Base-by-base conservation (phyloP, 1,140 invertebrate genomes). In the Olivierus martensii region DNA sequence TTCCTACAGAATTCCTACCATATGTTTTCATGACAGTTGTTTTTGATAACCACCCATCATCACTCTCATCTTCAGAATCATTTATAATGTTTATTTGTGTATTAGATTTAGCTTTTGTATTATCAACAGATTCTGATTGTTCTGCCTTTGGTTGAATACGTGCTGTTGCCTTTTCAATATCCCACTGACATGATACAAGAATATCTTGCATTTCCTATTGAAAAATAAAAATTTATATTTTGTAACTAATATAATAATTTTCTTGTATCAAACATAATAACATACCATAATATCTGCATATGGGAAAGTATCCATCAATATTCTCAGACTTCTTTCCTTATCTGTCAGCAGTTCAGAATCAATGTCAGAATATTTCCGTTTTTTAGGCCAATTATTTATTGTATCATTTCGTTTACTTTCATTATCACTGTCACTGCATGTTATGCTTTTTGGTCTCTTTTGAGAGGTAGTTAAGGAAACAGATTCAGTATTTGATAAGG, bases 201-300 rank as follows among this genome's bases (percentile, higher is more conserved):
- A 51, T 52, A 50, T 56, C 55, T 49, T 56, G 55, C 34, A 43
- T 45, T 38, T 56, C 54, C 54, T 56, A 15, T 11, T 48, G 35
- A n/a, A 45, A 17, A 46, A 36, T 21, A 41, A 39, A 53, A 41
- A 35, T 35, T 12, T n/a, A 12, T 5, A 5, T 19, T 14, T 2
- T 36, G 18, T 35, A 43, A 17, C 0, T 43, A 18, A 34, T 6
- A n/a, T 6, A 9, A 34, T 12, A 12, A 22, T n/a, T n/a, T 50
- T n/a, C 47, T 47, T 4, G 1, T 11, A 17, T 3, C 17, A n/a
- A 15, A 2, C 44, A 35, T 53, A 49, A 22, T 46, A 42, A 21
- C 19, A n/a, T 42, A 48, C 49, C 52, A 54, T 54, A 6, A 54
- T 54, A 45, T 54, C 52, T 11, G 52, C 46, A 44, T 19, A 19